Percentiles rank a stretch among this genome's conserved stretches.
phyloP scores from a whole-genome alignment of 2,888 invertebrate species.

The Agrenia bidenticulata region DNA sequence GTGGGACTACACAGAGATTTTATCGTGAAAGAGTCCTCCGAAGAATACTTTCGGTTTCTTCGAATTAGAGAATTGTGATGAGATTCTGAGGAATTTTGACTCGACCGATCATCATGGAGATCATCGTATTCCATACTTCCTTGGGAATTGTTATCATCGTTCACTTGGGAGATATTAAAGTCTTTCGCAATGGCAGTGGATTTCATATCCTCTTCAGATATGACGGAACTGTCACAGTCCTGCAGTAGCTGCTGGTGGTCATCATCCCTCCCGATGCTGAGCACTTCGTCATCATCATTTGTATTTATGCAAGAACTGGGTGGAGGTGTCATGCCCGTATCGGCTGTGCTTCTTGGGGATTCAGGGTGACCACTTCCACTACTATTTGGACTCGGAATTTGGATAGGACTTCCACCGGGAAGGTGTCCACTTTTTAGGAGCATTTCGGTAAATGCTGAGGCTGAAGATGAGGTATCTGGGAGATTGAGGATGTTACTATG shows the following conservation, averaged over 20 bases:
- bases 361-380: conserved; percentile 39
- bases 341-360: conserved; percentile 39
- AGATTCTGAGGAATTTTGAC: conserved; percentile 10
- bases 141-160: not conserved
- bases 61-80: not conserved
- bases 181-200: conserved; percentile 1
- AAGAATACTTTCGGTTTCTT: conserved; percentile 20
- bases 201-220: conserved; percentile 1
- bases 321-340: conserved; percentile 19
- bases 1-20: conserved; percentile 32
- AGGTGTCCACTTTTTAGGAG: conserved; percentile 42
- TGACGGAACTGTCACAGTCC: conserved; percentile 47
- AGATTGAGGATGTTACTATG: not conserved
- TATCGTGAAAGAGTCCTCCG: conserved; percentile 31
- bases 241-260: conserved; percentile 44
- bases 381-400: conserved; percentile 41
- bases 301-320: conserved; percentile 16
- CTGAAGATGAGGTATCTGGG: conserved; percentile 26
- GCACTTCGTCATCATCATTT: conserved; percentile 51
- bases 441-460: conserved; percentile 29
- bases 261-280: conserved; percentile 50
- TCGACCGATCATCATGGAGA: not conserved
- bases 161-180: not conserved
- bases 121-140: not conserved
- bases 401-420: conserved; percentile 38